Evolutionary conservation across 2,113 vertebrate genomes (phyloP), one percentile per base, ranked within the genome.

Genomic region (Triplophysa tibetana): DNA sequence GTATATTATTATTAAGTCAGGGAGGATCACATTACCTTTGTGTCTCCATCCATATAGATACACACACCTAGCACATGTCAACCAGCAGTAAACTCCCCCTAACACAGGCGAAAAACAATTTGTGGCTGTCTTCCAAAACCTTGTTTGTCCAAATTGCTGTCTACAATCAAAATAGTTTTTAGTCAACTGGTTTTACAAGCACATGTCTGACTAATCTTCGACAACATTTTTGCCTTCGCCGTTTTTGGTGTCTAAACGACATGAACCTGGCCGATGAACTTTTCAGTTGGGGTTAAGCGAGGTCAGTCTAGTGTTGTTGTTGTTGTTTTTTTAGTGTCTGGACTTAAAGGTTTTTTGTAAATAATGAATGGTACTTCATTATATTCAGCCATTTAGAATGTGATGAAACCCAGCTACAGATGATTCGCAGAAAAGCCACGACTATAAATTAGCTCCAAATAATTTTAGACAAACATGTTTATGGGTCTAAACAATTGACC

Each of bases 41-140:
- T 24, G 8, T 62, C 23, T 45, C 5, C n/a, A 48, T 19, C 23
- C 23, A 19, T 14, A 45, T 23, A 2, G 16, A n/a, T 16, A 19
- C 0, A 4, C 33, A 24, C 12, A n/a, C n/a, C n/a, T n/a, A n/a
- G n/a, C n/a, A n/a, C n/a, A n/a, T n/a, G n/a, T n/a, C 14, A 45
- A 48, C 23, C 72, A 45, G 21, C 73, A 63, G 19, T 63, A 63
- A 43, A 9, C 58, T 62, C 56, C 45, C 24, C 69, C 23, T 70
- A 14, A 54, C n/a, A 21, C 43, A 29, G 11, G 17, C 66, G n/a
- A 54, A 4, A 23, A 54, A 75, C 11, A 29, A 4, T 29, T 8
- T 38, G 7, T 38, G 6, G 7, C 6, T 38, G 5, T 38, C 33
- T 38, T 38, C 33, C 33, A 38, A 38, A 38, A 7, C 33, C 33